These are phyloP conservation scores for Polypterus bichir DNA, from an alignment of 2,113 vertebrate genomes.

Conservation along the genomic window DNA sequence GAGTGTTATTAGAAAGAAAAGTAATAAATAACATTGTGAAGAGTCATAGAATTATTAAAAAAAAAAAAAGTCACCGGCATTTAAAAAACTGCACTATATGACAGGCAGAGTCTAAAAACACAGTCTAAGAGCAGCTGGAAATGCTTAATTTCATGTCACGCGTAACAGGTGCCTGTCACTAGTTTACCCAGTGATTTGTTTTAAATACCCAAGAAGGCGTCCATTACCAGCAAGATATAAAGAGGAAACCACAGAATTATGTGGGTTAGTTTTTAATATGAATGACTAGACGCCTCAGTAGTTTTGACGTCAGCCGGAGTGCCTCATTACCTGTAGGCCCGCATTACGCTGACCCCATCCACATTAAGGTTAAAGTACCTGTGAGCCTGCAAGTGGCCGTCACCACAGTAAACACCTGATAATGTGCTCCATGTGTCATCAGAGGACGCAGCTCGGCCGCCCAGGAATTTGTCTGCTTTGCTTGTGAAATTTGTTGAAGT, in stretches of 20 bases:
- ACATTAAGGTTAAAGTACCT: conserved; percentile 16
- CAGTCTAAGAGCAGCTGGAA: background rate
- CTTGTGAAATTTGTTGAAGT: too few relatives aligned
- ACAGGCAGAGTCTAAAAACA: background rate
- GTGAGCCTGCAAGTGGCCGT: conserved; percentile 9
- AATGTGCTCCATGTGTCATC: conserved; percentile 14
- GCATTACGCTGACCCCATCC: conserved; percentile 13
- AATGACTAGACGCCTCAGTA: conserved; percentile 13
- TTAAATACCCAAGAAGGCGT: background rate
- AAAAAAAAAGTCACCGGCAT: too few relatives aligned
- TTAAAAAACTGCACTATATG: too few relatives aligned
- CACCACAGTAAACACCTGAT: background rate
- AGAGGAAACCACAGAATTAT: conserved; percentile 14
- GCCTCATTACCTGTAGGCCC: background rate
- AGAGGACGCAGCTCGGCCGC: too few relatives aligned
- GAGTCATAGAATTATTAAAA: too few relatives aligned
- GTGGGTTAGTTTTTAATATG: conserved; percentile 10
- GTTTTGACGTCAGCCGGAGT: conserved; percentile 8
- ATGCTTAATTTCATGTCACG: background rate
- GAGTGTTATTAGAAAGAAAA: too few relatives aligned
- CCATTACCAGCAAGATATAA: background rate
- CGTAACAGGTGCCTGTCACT: background rate
- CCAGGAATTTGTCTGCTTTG: too few relatives aligned
- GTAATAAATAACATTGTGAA: too few relatives aligned
- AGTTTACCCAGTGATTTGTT: background rate